Conservation (phyloP, 2,797 vertebrate genomes). For the Danio jaintianensis region DNA sequence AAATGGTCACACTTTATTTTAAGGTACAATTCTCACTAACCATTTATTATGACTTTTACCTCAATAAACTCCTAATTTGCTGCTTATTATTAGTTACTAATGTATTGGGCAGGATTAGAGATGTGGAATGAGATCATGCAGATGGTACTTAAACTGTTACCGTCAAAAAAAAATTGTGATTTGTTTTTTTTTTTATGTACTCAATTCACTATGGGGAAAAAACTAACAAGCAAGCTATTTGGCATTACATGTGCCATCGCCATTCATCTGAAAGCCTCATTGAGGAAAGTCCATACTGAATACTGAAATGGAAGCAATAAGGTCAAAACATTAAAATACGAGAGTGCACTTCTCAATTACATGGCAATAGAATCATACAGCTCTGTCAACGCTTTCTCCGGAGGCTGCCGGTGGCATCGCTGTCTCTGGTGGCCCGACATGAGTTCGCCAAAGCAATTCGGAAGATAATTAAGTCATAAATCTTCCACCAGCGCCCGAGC, state of each 20-base stretch:
- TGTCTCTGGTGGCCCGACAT: slow-evolving; percentile 68
- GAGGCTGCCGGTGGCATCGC: slow-evolving; percentile 67
- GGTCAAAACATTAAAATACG: slow-evolving; percentile 45
- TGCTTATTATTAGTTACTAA: too few species aligned
- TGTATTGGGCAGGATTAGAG: too few species aligned
- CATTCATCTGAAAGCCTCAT: slow-evolving; percentile 18
- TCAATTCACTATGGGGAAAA: too few species aligned
- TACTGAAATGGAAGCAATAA: slow-evolving; percentile 15
- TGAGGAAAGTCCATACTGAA: slow-evolving; percentile 14
- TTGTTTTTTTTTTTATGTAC: too few species aligned
- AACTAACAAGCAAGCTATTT: neutral
- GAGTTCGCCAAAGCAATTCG: slow-evolving; percentile 72
- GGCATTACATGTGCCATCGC: slow-evolving; percentile 28
- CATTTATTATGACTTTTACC: too few species aligned
- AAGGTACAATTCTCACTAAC: too few species aligned
- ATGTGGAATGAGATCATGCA: too few species aligned
- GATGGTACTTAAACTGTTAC: too few species aligned
- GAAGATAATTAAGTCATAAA: slow-evolving; percentile 84
- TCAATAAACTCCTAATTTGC: too few species aligned
- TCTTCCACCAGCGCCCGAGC: slow-evolving; percentile 69
- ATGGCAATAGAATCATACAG: slow-evolving; percentile 45
- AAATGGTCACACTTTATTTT: too few species aligned
- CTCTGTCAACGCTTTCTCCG: slow-evolving; percentile 56
- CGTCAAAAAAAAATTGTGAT: too few species aligned
- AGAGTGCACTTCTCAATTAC: slow-evolving; percentile 37